Conservation (phyloP, 1,140 invertebrate genomes). For the Galleria mellonella region DNA sequence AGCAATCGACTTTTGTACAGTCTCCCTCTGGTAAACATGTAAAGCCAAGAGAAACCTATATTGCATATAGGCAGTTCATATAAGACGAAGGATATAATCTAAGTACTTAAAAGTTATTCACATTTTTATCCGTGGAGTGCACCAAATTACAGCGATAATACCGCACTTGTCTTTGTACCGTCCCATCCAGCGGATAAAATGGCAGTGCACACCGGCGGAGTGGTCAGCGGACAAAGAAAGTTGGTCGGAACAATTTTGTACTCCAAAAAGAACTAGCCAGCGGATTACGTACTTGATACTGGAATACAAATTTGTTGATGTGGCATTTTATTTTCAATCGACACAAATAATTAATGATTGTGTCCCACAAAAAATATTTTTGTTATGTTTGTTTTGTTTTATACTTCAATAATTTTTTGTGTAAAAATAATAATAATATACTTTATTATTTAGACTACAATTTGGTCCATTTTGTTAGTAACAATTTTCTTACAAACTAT, state of each 20-base stretch:
- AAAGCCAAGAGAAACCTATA: too few species aligned
- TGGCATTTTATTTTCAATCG: constrained; percentile 7
- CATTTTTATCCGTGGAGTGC: constrained; percentile 10
- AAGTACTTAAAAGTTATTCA: too few species aligned
- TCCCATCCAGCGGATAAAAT: constrained; percentile 37
- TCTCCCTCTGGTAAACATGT: too few species aligned
- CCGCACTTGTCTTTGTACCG: not conserved
- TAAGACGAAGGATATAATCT: not conserved
- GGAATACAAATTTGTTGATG: constrained; percentile 16
- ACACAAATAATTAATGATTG: too few species aligned
- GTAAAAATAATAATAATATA: too few species aligned
- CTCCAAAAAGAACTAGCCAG: constrained; percentile 53
- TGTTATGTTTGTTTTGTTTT: too few species aligned
- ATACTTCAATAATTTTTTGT: too few species aligned
- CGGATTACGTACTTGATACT: constrained; percentile 24
- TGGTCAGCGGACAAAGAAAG: constrained; percentile 63
- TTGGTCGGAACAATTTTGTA: constrained; percentile 61
- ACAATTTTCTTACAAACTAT: too few species aligned
- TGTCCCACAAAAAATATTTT: not conserved
- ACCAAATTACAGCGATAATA: constrained; percentile 39
- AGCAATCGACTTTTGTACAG: too few species aligned
- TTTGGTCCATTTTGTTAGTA: too few species aligned
- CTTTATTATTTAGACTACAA: too few species aligned
- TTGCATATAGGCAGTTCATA: too few species aligned
- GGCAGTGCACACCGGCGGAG: constrained; percentile 51